These are phyloP conservation scores for Zele albiditarsus DNA, from an alignment of 2,888 invertebrate species.

Conservation along the genomic window DNA sequence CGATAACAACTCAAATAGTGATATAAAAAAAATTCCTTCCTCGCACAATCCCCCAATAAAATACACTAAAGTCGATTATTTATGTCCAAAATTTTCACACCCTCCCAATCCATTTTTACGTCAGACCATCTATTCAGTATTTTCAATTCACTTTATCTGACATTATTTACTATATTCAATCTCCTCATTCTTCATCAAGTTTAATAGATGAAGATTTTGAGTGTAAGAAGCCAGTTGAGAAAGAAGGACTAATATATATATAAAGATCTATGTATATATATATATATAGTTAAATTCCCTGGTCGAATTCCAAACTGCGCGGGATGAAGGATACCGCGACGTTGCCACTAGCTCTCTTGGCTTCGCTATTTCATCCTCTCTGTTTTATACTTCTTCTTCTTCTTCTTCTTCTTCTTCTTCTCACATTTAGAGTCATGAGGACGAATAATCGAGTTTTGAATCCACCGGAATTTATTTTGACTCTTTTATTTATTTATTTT, in stretches of 20 bases:
- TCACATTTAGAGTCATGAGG: constrained; percentile 16
- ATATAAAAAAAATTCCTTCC: too few relatives aligned
- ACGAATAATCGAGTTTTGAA: constrained; percentile 31
- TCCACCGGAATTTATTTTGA: constrained; percentile 12
- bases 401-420: constrained; percentile 34
- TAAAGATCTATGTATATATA: background rate
- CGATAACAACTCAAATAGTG: too few relatives aligned
- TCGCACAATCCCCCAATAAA: too few relatives aligned
- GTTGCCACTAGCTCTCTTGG: constrained; percentile 33
- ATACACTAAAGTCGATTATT: too few relatives aligned
- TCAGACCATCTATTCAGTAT: too few relatives aligned
- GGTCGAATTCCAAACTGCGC: constrained; percentile 50
- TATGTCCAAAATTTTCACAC: too few relatives aligned
- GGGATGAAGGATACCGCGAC: constrained; percentile 51
- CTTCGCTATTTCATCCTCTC: constrained; percentile 32
- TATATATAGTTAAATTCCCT: constrained; percentile 34
- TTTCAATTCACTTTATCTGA: too few relatives aligned
- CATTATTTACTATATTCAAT: too few relatives aligned
- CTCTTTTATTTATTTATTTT: constrained; percentile 23
- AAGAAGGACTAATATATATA: background rate
- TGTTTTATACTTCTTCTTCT: constrained; percentile 9
- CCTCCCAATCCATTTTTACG: too few relatives aligned
- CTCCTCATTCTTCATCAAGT: background rate
- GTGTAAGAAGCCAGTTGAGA: constrained; percentile 23
- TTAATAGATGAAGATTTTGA: background rate